Percentiles rank a stretch among this genome's conserved stretches.
These are phyloP conservation scores for Scelioninae gen. 1 DNA, from an alignment of 2,888 invertebrate species.

Conservation along the genomic window DNA sequence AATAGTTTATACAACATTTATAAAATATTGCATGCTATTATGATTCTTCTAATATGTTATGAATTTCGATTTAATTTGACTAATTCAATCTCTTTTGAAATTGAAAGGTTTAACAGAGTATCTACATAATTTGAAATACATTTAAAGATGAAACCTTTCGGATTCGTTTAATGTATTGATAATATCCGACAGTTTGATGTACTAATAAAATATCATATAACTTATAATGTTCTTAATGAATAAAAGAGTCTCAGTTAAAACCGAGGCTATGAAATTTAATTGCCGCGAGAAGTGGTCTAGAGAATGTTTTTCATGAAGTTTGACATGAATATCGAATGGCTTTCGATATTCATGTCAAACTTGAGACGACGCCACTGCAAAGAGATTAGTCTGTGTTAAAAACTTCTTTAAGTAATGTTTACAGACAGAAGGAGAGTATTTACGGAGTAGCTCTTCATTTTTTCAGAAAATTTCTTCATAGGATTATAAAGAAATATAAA, in stretches of 20 bases:
- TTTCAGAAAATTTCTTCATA: neutral
- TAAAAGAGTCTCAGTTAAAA: slow-evolving; percentile 11
- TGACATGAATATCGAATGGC: too few species aligned
- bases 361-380: slow-evolving; percentile 34
- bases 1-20: too few species aligned
- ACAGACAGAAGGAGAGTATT: slow-evolving; percentile 7
- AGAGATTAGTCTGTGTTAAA: slow-evolving; percentile 43
- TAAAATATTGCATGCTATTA: too few species aligned
- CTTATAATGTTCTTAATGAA: slow-evolving; percentile 14
- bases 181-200: neutral
- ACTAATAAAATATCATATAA: slow-evolving; percentile 9
- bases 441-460: too few species aligned
- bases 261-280: slow-evolving; percentile 48
- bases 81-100: too few species aligned
- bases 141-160: too few species aligned
- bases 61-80: too few species aligned
- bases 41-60: too few species aligned
- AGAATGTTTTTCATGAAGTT: too few species aligned
- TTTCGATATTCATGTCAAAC: slow-evolving; percentile 59
- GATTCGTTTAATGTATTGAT: slow-evolving; percentile 1
- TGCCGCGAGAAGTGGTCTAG: slow-evolving; percentile 40
- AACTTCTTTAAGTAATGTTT: slow-evolving; percentile 39
- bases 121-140: too few species aligned
- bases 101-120: too few species aligned
- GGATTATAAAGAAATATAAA: too few species aligned